These are phyloP conservation scores for Intellagama lesueurii DNA, from an alignment of 2,797 vertebrate species.

Conservation along the genomic window DNA sequence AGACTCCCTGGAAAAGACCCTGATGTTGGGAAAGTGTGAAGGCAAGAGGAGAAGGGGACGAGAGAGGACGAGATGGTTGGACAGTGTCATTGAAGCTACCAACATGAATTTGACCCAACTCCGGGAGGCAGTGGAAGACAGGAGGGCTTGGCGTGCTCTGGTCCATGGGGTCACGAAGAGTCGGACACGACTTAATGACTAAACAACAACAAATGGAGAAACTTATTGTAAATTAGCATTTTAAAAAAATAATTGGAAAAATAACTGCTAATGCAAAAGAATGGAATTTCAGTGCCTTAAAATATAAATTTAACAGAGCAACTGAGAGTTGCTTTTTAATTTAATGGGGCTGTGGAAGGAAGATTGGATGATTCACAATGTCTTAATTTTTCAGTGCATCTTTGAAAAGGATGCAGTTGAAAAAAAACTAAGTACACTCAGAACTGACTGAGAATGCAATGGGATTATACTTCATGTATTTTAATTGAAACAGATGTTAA, in stretches of 20 bases:
- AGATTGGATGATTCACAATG: neutral
- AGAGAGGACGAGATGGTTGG: too few relatives aligned
- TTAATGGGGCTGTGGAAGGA: neutral
- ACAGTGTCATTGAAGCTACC: too few relatives aligned
- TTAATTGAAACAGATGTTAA: slow-evolving; percentile 25
- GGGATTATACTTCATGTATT: neutral
- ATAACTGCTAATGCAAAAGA: neutral
- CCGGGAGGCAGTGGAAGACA: too few relatives aligned
- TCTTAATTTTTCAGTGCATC: neutral
- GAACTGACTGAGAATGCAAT: neutral
- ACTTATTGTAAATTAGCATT: neutral
- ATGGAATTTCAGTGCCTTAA: neutral
- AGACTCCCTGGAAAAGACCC: too few relatives aligned
- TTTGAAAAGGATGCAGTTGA: neutral
- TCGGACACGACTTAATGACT: too few relatives aligned
- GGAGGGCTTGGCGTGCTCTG: too few relatives aligned
- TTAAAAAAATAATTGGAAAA: neutral
- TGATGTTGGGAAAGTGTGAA: too few relatives aligned
- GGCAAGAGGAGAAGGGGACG: too few relatives aligned
- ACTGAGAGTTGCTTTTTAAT: neutral
- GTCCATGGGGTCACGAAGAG: too few relatives aligned
- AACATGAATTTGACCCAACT: too few relatives aligned
- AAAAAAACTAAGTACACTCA: neutral
- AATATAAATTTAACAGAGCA: neutral
- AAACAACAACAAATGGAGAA: too few relatives aligned